These are phyloP conservation scores for Peribatodes rhomboidaria DNA, from an alignment of 2,888 invertebrate genomes.

Conservation along the genomic window DNA sequence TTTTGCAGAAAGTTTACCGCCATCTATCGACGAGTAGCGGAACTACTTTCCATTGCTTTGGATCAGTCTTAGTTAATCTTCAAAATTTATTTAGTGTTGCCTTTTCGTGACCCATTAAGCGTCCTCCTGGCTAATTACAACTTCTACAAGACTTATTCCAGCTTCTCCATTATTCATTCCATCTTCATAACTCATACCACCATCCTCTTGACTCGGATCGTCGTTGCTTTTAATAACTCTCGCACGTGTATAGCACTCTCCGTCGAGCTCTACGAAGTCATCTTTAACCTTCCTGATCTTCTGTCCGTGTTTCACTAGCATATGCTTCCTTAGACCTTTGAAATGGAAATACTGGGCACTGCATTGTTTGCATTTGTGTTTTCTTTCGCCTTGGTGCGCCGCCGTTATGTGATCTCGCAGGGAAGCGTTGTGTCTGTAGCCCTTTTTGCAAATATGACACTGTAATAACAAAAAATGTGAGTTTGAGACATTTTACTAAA, in stretches of 20 bases:
- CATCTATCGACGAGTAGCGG: constrained; percentile 1
- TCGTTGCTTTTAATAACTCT: too few relatives aligned
- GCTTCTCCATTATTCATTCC: background rate
- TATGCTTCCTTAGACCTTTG: constrained; percentile 5
- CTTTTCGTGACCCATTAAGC: background rate
- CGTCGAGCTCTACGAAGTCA: background rate
- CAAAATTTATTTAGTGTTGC: background rate
- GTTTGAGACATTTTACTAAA: too few relatives aligned
- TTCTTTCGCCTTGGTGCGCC: constrained; percentile 66
- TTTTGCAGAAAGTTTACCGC: background rate
- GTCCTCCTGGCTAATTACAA: background rate
- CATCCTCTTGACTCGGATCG: too few relatives aligned
- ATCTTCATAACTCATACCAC: too few relatives aligned
- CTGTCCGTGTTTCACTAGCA: constrained; percentile 11
- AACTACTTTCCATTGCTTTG: constrained; percentile 6
- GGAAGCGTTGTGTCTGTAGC: constrained; percentile 75
- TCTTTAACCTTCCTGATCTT: constrained; percentile 9
- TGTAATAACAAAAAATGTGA: constrained; percentile 59
- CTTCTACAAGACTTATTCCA: background rate
- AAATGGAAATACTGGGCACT: constrained; percentile 66
- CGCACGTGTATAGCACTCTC: background rate
- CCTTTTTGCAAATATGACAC: constrained; percentile 75
- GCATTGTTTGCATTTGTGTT: constrained; percentile 65
- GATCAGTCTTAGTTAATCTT: too few relatives aligned
- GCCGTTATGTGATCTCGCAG: constrained; percentile 73